Evolutionary conservation across 2,797 vertebrate species (phyloP), one percentile per base, ranked within the genome.

Genomic region (Dipus sagitta): DNA sequence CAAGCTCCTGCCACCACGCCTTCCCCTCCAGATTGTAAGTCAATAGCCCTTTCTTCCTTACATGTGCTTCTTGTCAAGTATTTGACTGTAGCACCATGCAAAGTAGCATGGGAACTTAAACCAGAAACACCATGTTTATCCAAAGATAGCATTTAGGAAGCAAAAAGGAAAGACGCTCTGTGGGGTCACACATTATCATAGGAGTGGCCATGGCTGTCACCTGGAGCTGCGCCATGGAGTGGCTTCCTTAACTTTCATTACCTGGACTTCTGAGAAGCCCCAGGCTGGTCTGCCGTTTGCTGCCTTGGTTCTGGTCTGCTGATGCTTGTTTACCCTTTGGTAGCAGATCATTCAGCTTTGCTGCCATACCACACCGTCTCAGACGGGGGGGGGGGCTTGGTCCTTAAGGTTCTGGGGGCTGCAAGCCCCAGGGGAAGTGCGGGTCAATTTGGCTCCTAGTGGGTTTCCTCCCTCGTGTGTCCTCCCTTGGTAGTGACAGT

Each of bases 191-290:
- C 47, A 42, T 76, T 7, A 52, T 42, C 42, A 11, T 79, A 3
- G 20, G 1, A 32, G 18, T n/a, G 75, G 28, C 28, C 62, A 0
- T 1, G 52, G 4, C 26, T 24, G 42, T 24, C 1, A 24, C 60
- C 9, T 38, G 54, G 8, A 17, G 17, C 0, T 0, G 17, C 9
- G 8, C 10, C 12, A 21, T 2, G 0, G 4, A 18, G 11, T 60
- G 30, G 12, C 67, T 23, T 34, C 34, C 30, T 15, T 3, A 14
- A 4, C 76, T 26, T 34, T 20, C 7, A 6, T 1, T 9, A 38
- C 75, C 65, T 23, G 3, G 20, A 34, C 28, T 17, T 60, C 21
- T 9, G 47, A 13, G 47, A 26, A 23, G 82, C 4, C 8, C 1
- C 62, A 18, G 78, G 60, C 42, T 5, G 52, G 4, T 34, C 24